These are phyloP conservation scores for Celastrina argiolus DNA, from an alignment of 2,888 invertebrate genomes.

Conservation along the genomic window DNA sequence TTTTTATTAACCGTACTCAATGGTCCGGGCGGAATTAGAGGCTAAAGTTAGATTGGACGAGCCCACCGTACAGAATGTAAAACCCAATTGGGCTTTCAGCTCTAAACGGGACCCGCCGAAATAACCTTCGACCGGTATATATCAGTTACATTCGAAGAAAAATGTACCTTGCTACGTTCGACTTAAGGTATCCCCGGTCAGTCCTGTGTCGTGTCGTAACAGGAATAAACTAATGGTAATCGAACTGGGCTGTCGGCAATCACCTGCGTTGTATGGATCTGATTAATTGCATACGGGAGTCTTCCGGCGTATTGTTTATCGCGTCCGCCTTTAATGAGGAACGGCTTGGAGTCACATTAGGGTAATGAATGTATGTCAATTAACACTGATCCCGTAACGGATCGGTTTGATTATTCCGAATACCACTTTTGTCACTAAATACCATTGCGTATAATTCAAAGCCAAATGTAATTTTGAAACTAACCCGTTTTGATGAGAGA, in stretches of 20 bases:
- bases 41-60: slow-evolving; percentile 65
- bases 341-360: slow-evolving; percentile 20
- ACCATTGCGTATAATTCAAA: background rate
- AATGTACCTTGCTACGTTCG: slow-evolving; percentile 35
- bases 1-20: slow-evolving; percentile 37
- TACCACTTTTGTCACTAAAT: slow-evolving; percentile 16
- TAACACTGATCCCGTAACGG: slow-evolving; percentile 16
- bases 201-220: slow-evolving; percentile 26
- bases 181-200: slow-evolving; percentile 21
- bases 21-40: slow-evolving; percentile 46
- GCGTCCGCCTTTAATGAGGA: slow-evolving; percentile 32
- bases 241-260: slow-evolving; percentile 65
- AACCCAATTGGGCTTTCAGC: slow-evolving; percentile 70
- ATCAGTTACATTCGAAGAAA: slow-evolving; percentile 36
- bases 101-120: slow-evolving; percentile 61
- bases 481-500: background rate
- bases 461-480: background rate
- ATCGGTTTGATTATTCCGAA: slow-evolving; percentile 20
- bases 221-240: slow-evolving; percentile 53
- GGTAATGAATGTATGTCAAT: slow-evolving; percentile 19
- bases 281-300: slow-evolving; percentile 63
- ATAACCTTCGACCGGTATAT: slow-evolving; percentile 50
- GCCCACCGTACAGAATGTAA: slow-evolving; percentile 61
- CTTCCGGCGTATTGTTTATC: slow-evolving; percentile 48
- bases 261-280: slow-evolving; percentile 65